Base-by-base conservation (phyloP, 2,888 invertebrate species). In the Nomada goodeniana region DNA sequence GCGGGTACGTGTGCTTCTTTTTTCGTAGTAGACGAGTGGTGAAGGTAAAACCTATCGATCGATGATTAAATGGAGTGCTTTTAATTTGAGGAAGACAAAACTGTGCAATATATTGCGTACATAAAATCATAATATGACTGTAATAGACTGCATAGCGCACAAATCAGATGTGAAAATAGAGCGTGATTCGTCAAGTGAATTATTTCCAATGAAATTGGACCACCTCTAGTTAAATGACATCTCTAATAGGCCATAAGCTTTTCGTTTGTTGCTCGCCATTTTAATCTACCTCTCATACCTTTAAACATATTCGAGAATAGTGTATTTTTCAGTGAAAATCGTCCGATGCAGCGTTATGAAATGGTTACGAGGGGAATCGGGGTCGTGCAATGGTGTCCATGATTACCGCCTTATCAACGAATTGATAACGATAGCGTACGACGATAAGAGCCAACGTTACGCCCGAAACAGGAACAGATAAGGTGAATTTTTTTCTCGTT, bases 351-450 rank as follows among this genome's bases (percentile, higher is more conserved):
- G 11, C 47, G 4, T 77, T 74, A 76, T 47, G 69, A 69, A 79
- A 77, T 20, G 15, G 36, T 64, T 64, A 73, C 59, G 50, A 26
- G 42, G 20, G 15, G 57, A 42, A 80, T 69, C 69, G 69, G 69
- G 80, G 80, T 63, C 80, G 80, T 26, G 47, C 52, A 69, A 57
- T 44, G 36, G n/a, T 55, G 69, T 63, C 53, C 65, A 23, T 64
- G 69, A 80, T 68, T 74, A 65, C 53, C 42, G 9, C 64, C 64
- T 60, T 73, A 69, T 74, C 80, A 44, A 18, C 18, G 63, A 11
- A 47, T 7, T n/a, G 80, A 80, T 81, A 81, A 80, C 64, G 73
- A 80, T 69, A 79, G 23, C 53, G 55, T 10, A 13, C 2, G 2
- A 13, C 50, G 80, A 81, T 81, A 81, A 60, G 2, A 42, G n/a